A percentile compares a stretch with the other conserved stretches of the same genome.
Evolutionary conservation across 1,140 invertebrate species (phyloP).

Genomic region (Orussus abietinus): DNA sequence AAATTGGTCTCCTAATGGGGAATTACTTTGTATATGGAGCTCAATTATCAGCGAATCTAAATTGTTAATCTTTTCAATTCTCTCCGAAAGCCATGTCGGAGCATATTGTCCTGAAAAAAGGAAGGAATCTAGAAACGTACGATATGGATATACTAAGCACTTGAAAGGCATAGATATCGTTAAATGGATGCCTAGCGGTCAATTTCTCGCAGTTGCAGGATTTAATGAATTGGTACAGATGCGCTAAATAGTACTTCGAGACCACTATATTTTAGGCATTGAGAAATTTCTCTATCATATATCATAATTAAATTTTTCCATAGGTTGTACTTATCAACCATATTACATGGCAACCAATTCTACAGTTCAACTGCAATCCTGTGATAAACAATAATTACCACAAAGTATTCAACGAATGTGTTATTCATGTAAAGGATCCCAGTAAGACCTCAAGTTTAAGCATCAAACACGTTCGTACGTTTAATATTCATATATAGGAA

Average conservation of each 20-base stretch:
- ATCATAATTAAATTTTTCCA: constrained; percentile 8
- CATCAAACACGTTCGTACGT: constrained; percentile 37
- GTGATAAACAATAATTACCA: constrained; percentile 38
- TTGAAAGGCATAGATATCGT: constrained; percentile 43
- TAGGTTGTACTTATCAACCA: constrained; percentile 45
- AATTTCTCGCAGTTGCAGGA: constrained; percentile 44
- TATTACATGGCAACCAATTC: constrained; percentile 44
- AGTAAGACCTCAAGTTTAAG: constrained; percentile 18
- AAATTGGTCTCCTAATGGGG: constrained; percentile 46
- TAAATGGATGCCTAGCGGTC: constrained; percentile 44
- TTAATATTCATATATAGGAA: constrained; percentile 10
- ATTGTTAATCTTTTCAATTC: constrained; percentile 43
- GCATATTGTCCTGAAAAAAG: constrained; percentile 34
- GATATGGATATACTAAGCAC: constrained; percentile 15
- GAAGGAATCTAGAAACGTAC: constrained; percentile 9
- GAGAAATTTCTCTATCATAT: constrained; percentile 6
- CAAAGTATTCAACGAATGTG: constrained; percentile 43
- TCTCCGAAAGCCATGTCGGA: constrained; percentile 37
- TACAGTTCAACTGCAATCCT: constrained; percentile 38
- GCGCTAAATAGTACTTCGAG: too few relatives aligned
- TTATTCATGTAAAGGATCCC: constrained; percentile 27
- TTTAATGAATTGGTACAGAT: constrained; percentile 46
- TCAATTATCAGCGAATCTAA: constrained; percentile 37
- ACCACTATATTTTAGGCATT: constrained; percentile 1
- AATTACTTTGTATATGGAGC: constrained; percentile 47